phyloP scores from a whole-genome alignment of 2,888 invertebrate genomes.

The Caenorhabditis afra region DNA sequence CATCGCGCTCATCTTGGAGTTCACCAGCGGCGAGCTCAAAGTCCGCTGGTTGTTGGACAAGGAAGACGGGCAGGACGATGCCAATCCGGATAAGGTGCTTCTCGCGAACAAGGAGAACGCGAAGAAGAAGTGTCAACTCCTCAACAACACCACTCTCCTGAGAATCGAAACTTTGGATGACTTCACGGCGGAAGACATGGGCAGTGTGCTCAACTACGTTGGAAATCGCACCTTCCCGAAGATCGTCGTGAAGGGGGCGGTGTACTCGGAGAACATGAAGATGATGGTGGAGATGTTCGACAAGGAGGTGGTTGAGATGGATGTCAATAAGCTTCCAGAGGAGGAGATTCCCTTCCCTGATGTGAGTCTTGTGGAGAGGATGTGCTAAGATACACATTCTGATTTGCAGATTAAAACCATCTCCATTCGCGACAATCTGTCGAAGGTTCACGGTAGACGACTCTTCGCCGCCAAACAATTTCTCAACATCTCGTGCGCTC shows the following conservation, averaged over 20 bases:
- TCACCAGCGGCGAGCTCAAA: constrained; percentile 17
- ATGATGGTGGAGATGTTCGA: constrained; percentile 39
- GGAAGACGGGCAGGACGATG: not conserved
- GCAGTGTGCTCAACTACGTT: constrained; percentile 3
- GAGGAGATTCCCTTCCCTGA: constrained; percentile 21
- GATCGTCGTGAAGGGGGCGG: constrained; percentile 9
- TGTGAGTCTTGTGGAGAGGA: constrained; percentile 2
- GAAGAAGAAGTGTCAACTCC: constrained; percentile 25
- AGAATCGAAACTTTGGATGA: constrained; percentile 10
- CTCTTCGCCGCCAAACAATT: constrained; percentile 27
- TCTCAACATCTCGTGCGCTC: constrained; percentile 25
- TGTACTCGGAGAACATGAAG: constrained; percentile 18
- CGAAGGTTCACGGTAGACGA: constrained; percentile 1
- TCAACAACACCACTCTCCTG: constrained; percentile 26
- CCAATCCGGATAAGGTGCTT: not conserved
- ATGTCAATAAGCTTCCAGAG: not conserved
- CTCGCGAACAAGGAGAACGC: not conserved
- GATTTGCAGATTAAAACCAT: constrained; percentile 46
- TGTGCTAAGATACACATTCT: too few relatives aligned
- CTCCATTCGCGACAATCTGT: constrained; percentile 14
- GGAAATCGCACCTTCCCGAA: constrained; percentile 3
- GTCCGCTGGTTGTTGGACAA: constrained; percentile 16
- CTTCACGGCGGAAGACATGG: constrained; percentile 14
- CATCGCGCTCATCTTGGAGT: constrained; percentile 15
- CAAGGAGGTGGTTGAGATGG: constrained; percentile 19